These are phyloP conservation scores for Clarias pachynema DNA, from an alignment of 2,797 vertebrate genomes.

Conservation along the genomic window DNA sequence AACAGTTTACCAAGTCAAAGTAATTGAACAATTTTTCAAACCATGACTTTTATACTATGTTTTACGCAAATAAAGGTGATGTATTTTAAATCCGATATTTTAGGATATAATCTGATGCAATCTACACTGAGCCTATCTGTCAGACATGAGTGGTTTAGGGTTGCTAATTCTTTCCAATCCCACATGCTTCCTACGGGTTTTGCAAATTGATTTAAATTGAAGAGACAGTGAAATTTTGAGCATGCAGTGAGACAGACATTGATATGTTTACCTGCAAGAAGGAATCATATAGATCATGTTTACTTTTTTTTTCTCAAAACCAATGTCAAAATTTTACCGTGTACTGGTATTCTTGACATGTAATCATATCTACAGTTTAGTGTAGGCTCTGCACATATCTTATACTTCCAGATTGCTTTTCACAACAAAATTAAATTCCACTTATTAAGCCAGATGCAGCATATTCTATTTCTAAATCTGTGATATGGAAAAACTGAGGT, in stretches of 20 bases:
- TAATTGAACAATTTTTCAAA: neutral
- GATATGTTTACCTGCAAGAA: neutral
- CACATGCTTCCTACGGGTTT: neutral
- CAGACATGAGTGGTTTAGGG: constrained; percentile 10
- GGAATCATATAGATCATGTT: neutral
- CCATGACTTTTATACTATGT: neutral
- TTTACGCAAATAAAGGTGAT: neutral
- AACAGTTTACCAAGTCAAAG: neutral
- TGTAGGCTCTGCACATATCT: neutral
- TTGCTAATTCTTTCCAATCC: neutral
- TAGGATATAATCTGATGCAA: neutral
- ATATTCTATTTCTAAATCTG: neutral
- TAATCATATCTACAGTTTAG: constrained; percentile 4
- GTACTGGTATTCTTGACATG: neutral
- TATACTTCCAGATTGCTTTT: neutral
- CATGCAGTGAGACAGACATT: constrained; percentile 13
- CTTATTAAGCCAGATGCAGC: neutral
- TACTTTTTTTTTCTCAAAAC: constrained; percentile 11
- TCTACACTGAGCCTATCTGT: constrained; percentile 2
- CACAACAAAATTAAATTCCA: constrained; percentile 4
- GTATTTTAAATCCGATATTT: neutral
- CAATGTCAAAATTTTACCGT: neutral
- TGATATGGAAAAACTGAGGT: neutral
- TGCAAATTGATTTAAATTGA: constrained; percentile 9
- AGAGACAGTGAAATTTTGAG: constrained; percentile 6